Conservation (phyloP, 1,140 invertebrate genomes). For the Brevipalpus yothersi region DNA sequence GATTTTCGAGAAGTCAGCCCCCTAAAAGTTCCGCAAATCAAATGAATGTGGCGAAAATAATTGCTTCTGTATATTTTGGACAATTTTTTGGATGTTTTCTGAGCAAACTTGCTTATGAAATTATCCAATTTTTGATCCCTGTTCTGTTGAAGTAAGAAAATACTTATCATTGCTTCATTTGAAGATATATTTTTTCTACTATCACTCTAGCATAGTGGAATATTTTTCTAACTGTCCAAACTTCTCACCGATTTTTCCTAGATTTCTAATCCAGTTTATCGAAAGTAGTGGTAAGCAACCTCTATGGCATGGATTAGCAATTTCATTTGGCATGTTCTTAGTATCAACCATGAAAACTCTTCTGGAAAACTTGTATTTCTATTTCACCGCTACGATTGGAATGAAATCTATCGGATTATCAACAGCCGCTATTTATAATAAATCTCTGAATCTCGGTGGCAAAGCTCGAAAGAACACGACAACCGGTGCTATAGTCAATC, state of each 20-base stretch:
- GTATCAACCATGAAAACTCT: background rate
- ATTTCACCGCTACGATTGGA: slow-evolving; percentile 20
- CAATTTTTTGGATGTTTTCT: slow-evolving; percentile 52
- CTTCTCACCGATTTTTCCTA: background rate
- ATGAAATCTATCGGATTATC: slow-evolving; percentile 18
- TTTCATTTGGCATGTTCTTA: background rate
- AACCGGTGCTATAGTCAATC: slow-evolving; percentile 28
- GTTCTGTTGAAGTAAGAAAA: slow-evolving; percentile 21
- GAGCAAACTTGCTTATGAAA: slow-evolving; percentile 54
- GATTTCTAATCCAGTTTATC: background rate
- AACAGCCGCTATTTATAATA: slow-evolving; percentile 19
- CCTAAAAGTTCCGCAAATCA: slow-evolving; percentile 10
- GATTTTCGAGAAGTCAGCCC: slow-evolving; percentile 17
- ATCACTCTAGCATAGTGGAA: background rate
- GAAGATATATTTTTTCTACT: background rate
- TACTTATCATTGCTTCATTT: slow-evolving; percentile 12
- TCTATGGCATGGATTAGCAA: background rate
- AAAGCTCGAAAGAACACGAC: slow-evolving; percentile 20
- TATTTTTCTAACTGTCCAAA: background rate
- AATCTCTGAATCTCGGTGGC: slow-evolving; percentile 20
- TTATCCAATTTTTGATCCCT: slow-evolving; percentile 75
- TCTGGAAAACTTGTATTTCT: slow-evolving; percentile 24
- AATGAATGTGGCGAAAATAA: slow-evolving; percentile 18
- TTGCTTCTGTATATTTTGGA: slow-evolving; percentile 32
- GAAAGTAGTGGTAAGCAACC: background rate